These are phyloP conservation scores for Brenthis ino DNA, from an alignment of 2,888 invertebrate species.

Conservation along the genomic window DNA sequence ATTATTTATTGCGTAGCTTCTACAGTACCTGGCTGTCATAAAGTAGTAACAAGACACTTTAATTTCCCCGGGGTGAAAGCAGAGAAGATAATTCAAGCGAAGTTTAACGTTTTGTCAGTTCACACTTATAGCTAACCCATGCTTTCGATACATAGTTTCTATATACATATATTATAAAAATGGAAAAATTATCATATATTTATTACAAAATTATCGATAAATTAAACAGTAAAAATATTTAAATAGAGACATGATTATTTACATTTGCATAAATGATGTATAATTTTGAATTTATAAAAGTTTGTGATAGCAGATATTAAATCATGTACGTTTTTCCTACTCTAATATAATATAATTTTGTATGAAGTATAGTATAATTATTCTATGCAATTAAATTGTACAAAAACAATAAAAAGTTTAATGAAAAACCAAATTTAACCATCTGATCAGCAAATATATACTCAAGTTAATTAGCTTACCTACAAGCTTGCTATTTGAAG, in stretches of 20 bases:
- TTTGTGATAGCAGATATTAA: no score
- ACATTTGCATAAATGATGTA: no score
- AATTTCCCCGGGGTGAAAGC: conserved; percentile 74
- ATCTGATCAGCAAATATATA: conserved; percentile 58
- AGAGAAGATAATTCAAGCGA: conserved; percentile 74
- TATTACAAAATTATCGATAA: no score
- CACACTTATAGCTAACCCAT: conserved; percentile 68
- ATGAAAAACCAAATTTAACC: conserved; percentile 1
- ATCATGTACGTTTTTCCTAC: no score
- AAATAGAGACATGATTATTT: no score
- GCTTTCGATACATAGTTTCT: neutral
- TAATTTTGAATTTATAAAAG: no score
- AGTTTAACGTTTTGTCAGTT: conserved; percentile 80
- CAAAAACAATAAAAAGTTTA: conserved; percentile 7
- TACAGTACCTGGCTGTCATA: conserved; percentile 68
- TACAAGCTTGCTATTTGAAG: conserved; percentile 54
- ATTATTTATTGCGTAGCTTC: conserved; percentile 63
- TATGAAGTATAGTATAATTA: no score
- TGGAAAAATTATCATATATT: no score
- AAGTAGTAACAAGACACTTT: conserved; percentile 79
- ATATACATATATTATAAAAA: no score
- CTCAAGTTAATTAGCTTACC: conserved; percentile 70
- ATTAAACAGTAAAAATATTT: neutral
- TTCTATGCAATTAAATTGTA: neutral
- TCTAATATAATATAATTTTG: no score